A percentile compares a stretch with the other conserved stretches of the same genome.
phyloP scores from a whole-genome alignment of 2,888 invertebrate genomes.

The Aleiodes leptofemur region DNA sequence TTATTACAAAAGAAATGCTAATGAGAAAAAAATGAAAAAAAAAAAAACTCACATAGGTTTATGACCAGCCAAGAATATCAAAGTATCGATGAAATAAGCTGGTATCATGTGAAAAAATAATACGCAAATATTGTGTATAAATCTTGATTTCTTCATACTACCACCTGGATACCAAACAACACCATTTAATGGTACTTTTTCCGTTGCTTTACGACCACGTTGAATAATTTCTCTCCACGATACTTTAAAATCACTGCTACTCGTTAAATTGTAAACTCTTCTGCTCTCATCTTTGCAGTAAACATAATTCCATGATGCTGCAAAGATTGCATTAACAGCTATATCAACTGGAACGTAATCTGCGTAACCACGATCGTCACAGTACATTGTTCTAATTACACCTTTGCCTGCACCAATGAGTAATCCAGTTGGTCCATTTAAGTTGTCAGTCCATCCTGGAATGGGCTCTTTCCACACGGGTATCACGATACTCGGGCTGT shows the following conservation, averaged over 20 bases:
- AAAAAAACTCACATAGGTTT: slow-evolving; percentile 87
- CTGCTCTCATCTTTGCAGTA: slow-evolving; percentile 76
- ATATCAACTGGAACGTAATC: slow-evolving; percentile 89
- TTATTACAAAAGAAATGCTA: neutral
- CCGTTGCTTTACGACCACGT: slow-evolving; percentile 85
- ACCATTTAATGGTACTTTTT: slow-evolving; percentile 90
- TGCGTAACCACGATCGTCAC: slow-evolving; percentile 85
- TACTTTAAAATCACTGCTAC: slow-evolving; percentile 87
- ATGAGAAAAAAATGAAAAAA: slow-evolving; percentile 7
- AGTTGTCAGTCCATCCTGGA: slow-evolving; percentile 95
- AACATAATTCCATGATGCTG: slow-evolving; percentile 82
- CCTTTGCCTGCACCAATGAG: slow-evolving; percentile 90
- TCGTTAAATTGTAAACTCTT: slow-evolving; percentile 85
- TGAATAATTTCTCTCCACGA: slow-evolving; percentile 94
- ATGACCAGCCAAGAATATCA: slow-evolving; percentile 88
- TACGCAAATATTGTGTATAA: slow-evolving; percentile 88
- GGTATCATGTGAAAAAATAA: slow-evolving; percentile 94
- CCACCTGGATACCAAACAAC: slow-evolving; percentile 92
- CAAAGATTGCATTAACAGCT: slow-evolving; percentile 86
- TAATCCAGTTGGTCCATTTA: slow-evolving; percentile 93
- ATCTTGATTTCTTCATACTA: slow-evolving; percentile 87
- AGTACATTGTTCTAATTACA: slow-evolving; percentile 92
- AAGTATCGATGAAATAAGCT: slow-evolving; percentile 88
- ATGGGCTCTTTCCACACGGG: slow-evolving; percentile 90
- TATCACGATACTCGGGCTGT: slow-evolving; percentile 80